Base-by-base conservation (phyloP, 2,113 vertebrate genomes). In the Notothenia coriiceps region DNA sequence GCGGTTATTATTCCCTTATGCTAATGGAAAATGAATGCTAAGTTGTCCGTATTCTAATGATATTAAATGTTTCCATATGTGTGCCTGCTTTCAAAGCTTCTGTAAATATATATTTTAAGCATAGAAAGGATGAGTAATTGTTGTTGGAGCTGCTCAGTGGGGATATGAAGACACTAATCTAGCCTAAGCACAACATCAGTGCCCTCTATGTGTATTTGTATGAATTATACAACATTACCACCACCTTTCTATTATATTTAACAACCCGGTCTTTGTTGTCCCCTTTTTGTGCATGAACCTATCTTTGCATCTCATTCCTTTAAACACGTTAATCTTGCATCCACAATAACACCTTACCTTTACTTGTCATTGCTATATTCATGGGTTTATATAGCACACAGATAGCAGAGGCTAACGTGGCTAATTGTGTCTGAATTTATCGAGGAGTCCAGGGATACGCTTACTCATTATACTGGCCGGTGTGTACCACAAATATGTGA, bases 361-460 rank as follows among this genome's bases (percentile, higher is more conserved):
- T 14, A 54, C 40, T 46, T 51, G 17, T 79, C 55, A 43, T 70
- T 12, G 12, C 63, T 20, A 9, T 72, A 70, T 76, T 67, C n/a
- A 15, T n/a, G 13, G 10, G 60, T 63, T 6, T 7, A 40, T 40
- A 40, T 7, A 40, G 35, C 35, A 40, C 35, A 40, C 35, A 40
- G 83, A 91, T 85, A 91, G 78, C 81, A 75, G 55, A 80, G 86
- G 86, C 79, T 94, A 91, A 93, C 85, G 79, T 88, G 87, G 75
- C 88, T 94, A 93, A 94, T 92, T 86, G 75, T 85, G 83, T 92
- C 83, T 83, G 84, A 91, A 93, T 88, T 89, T 77, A 86, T 85
- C 40, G 33, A 71, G 54, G 69, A 44, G 64, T 46, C 44, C 40
- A 13, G 88, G 88, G 83, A 87, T 64, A 50, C 50, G 57, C 70